These are phyloP conservation scores for Tigriopus californicus DNA, from an alignment of 2,888 invertebrate species.

Conservation along the genomic window DNA sequence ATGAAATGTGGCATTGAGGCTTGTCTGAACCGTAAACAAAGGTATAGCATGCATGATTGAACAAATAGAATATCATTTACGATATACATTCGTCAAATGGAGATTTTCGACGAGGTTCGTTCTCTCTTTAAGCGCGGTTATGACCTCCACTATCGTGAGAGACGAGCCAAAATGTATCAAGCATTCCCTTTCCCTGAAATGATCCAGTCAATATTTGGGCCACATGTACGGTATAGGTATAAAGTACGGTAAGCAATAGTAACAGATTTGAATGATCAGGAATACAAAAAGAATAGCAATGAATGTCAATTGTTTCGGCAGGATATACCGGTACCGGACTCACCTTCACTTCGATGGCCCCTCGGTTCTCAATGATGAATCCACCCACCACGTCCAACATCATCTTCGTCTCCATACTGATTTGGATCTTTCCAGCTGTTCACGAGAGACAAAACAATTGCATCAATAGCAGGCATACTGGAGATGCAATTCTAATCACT, in stretches of 20 bases:
- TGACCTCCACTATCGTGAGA: no score
- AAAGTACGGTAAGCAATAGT: no score
- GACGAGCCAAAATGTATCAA: not conserved
- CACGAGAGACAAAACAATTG: not conserved
- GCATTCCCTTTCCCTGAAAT: not conserved
- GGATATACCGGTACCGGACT: not conserved
- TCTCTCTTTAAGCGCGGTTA: no score
- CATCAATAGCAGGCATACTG: not conserved
- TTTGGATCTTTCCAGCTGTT: slow-evolving; percentile 6
- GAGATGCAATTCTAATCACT: not conserved
- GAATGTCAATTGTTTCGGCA: not conserved
- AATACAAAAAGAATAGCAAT: not conserved
- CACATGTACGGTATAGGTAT: no score
- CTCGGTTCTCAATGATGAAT: slow-evolving; percentile 2
- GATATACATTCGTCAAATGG: no score
- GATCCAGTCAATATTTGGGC: no score
- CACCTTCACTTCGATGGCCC: slow-evolving; percentile 12
- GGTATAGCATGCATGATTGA: no score
- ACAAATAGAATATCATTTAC: no score
- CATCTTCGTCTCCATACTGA: slow-evolving; percentile 8
- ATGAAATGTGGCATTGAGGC: no score
- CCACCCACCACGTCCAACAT: slow-evolving; percentile 5
- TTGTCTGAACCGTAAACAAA: no score
- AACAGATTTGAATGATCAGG: no score
- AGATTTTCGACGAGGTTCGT: no score